Percentiles rank a stretch among this genome's conserved stretches.
Evolutionary conservation across 2,113 vertebrate genomes (phyloP).

Genomic region (Sarotherodon lohbergeri): DNA sequence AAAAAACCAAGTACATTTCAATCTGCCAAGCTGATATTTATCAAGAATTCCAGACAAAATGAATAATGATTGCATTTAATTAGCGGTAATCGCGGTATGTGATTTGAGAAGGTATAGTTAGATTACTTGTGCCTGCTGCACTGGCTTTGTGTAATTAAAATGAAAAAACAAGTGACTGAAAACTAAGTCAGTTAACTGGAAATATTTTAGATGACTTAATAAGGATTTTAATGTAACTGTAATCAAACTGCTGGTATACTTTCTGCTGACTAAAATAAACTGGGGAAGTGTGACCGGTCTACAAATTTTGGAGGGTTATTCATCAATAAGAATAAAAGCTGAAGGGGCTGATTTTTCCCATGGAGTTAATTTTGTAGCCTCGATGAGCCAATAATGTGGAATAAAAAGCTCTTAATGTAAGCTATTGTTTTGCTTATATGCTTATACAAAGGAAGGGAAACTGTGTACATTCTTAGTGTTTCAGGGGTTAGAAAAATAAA

Average conservation of each 20-base stretch:
- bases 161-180: neutral
- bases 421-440: neutral
- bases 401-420: neutral
- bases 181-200: neutral
- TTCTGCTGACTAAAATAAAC: neutral
- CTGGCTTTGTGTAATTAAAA: neutral
- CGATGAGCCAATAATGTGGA: neutral
- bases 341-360: neutral
- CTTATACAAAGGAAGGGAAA: neutral
- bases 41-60: neutral
- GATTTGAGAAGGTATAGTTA: neutral
- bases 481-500: neutral
- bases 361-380: neutral
- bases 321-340: neutral
- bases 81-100: rapidly evolving
- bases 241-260: neutral
- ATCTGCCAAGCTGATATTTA: neutral
- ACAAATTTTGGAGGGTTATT: neutral
- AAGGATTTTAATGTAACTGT: neutral
- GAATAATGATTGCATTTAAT: neutral
- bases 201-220: neutral
- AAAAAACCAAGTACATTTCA: neutral
- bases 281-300: neutral
- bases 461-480: neutral
- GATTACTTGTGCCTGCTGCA: neutral